Evolutionary conservation across 2,888 invertebrate species (phyloP).

Genomic region (Sesamia inferens): DNA sequence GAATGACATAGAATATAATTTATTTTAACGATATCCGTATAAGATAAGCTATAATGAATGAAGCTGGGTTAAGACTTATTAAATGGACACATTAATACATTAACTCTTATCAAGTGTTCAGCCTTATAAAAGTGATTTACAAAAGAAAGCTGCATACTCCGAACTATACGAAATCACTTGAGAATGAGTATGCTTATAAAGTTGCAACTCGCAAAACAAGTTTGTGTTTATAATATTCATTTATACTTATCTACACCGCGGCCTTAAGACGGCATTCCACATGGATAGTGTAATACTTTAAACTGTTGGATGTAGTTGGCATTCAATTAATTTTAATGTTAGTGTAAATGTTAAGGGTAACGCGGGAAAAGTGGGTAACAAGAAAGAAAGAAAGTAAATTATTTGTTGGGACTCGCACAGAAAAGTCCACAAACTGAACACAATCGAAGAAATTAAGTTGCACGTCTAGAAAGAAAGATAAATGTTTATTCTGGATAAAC

Average conservation of each 20-base stretch:
- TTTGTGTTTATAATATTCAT: conserved; percentile 27
- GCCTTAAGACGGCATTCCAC: conserved; percentile 53
- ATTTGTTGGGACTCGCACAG: neutral
- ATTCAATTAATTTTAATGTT: conserved; percentile 12
- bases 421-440: neutral
- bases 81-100: neutral
- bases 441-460: neutral
- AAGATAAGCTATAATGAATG: too few species aligned
- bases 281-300: conserved; percentile 52
- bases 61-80: neutral
- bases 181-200: conserved; percentile 17
- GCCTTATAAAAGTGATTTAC: conserved; percentile 15
- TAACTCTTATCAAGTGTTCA: neutral
- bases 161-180: conserved; percentile 14
- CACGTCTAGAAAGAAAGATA: too few species aligned
- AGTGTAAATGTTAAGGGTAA: conserved; percentile 3
- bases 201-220: conserved; percentile 29
- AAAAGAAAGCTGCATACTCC: conserved; percentile 32
- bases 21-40: too few species aligned
- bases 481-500: too few species aligned
- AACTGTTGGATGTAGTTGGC: conserved; percentile 30
- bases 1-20: too few species aligned
- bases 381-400: neutral
- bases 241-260: conserved; percentile 15
- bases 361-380: neutral